phyloP scores from a whole-genome alignment of 2,888 invertebrate species.

The Melikaiella ostensackeni region DNA sequence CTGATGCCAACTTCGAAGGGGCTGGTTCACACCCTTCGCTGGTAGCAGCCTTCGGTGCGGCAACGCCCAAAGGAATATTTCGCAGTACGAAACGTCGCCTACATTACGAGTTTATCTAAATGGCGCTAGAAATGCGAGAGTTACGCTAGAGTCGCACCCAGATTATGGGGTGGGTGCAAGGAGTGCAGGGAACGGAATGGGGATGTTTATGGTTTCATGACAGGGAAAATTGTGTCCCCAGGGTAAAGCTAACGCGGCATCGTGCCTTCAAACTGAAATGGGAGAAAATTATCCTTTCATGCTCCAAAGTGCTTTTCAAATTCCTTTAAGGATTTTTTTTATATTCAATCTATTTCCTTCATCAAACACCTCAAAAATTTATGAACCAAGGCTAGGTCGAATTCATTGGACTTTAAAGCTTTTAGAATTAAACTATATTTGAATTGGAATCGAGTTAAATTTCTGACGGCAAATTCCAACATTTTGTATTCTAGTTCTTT shows the following conservation, averaged over 20 bases:
- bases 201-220: slow-evolving; percentile 72
- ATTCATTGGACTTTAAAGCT: too few species aligned
- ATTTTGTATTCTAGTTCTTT: too few species aligned
- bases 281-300: slow-evolving; percentile 38
- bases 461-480: too few species aligned
- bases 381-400: too few species aligned
- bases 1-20: slow-evolving; percentile 54
- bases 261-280: slow-evolving; percentile 36
- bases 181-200: slow-evolving; percentile 38
- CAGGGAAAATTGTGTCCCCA: slow-evolving; percentile 69
- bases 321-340: neutral
- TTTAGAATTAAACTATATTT: too few species aligned
- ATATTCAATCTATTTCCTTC: neutral
- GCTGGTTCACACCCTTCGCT: slow-evolving; percentile 40
- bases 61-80: slow-evolving; percentile 70
- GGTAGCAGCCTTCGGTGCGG: slow-evolving; percentile 45
- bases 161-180: slow-evolving; percentile 64
- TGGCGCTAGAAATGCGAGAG: slow-evolving; percentile 69
- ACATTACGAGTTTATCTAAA: slow-evolving; percentile 76
- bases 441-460: too few species aligned
- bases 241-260: slow-evolving; percentile 50
- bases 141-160: slow-evolving; percentile 62
- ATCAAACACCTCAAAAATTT: too few species aligned
- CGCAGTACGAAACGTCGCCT: slow-evolving; percentile 69
- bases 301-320: slow-evolving; percentile 10